Conservation (phyloP, 1,140 invertebrate genomes). For the Holcopasites calliopsidis region DNA sequence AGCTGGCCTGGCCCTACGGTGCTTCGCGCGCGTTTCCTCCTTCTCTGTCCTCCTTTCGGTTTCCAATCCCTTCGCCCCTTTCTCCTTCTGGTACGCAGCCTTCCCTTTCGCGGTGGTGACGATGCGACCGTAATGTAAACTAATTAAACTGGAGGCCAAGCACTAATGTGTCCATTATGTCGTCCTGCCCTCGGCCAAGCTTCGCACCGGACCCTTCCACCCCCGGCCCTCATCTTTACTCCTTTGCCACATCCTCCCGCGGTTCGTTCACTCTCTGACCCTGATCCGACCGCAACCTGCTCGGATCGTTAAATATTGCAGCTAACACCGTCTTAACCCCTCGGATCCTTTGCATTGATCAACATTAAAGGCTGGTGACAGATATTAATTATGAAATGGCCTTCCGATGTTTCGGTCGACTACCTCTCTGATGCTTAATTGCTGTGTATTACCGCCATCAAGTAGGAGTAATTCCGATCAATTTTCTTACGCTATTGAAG, state of each 20-base stretch:
- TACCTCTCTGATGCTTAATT: background rate
- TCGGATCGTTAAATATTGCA: constrained; percentile 21
- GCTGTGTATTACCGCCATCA: no score
- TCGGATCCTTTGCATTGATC: background rate
- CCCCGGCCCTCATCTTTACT: constrained; percentile 29
- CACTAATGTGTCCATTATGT: constrained; percentile 77
- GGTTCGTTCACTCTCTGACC: constrained; percentile 45
- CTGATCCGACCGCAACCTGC: constrained; percentile 42
- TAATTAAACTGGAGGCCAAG: constrained; percentile 76
- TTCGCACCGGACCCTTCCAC: constrained; percentile 59
- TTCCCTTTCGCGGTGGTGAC: constrained; percentile 71
- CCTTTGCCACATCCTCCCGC: constrained; percentile 49
- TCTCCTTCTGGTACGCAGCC: constrained; percentile 47
- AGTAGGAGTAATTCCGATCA: no score
- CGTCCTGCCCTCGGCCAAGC: constrained; percentile 65
- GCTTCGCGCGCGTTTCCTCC: constrained; percentile 27
- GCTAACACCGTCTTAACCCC: constrained; percentile 33
- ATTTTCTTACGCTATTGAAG: no score
- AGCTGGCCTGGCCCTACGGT: constrained; percentile 53
- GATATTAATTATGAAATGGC: background rate
- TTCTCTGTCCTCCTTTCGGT: constrained; percentile 18
- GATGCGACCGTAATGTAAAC: constrained; percentile 77
- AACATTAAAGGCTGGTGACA: background rate
- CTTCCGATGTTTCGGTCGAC: background rate
- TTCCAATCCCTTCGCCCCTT: constrained; percentile 11